phyloP scores from a whole-genome alignment of 2,113 vertebrate species.

The Coptodon rendalli region DNA sequence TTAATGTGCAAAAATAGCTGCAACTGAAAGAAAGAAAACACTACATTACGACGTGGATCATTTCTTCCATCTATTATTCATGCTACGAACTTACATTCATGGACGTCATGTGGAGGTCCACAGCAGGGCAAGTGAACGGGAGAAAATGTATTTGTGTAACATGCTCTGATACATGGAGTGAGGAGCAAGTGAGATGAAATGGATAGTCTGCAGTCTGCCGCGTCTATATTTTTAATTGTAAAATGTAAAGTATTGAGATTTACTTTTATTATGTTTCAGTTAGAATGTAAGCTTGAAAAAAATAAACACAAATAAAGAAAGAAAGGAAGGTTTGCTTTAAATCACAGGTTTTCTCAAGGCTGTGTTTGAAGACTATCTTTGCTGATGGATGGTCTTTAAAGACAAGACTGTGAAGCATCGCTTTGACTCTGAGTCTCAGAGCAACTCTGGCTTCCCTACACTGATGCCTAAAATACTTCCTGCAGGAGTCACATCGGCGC shows the following conservation, averaged over 20 bases:
- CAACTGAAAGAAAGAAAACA: conserved; percentile 36
- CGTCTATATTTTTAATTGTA: not conserved
- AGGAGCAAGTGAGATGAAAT: conserved; percentile 8
- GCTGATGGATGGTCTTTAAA: conserved; percentile 15
- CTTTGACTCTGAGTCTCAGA: not conserved
- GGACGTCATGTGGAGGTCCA: conserved; percentile 12
- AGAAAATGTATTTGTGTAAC: conserved; percentile 23
- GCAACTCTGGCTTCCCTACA: not conserved
- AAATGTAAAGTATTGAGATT: not conserved
- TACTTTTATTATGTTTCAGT: not conserved
- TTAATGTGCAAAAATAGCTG: conserved; percentile 45
- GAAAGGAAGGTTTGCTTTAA: not conserved
- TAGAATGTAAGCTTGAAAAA: not conserved
- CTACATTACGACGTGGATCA: conserved; percentile 41
- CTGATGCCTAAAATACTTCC: conserved; percentile 1
- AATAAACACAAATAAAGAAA: not conserved
- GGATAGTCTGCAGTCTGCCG: conserved; percentile 18
- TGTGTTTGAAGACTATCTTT: not conserved
- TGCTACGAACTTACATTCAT: conserved; percentile 8
- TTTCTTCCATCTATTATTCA: conserved; percentile 55
- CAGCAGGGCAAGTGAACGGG: not conserved
- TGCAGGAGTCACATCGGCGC: not conserved
- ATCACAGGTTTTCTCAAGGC: conserved; percentile 4
- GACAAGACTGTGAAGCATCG: conserved; percentile 9
- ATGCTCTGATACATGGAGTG: not conserved